Evolutionary conservation across 2,888 invertebrate species (phyloP).

Genomic region (Pristionchus japonicus): DNA sequence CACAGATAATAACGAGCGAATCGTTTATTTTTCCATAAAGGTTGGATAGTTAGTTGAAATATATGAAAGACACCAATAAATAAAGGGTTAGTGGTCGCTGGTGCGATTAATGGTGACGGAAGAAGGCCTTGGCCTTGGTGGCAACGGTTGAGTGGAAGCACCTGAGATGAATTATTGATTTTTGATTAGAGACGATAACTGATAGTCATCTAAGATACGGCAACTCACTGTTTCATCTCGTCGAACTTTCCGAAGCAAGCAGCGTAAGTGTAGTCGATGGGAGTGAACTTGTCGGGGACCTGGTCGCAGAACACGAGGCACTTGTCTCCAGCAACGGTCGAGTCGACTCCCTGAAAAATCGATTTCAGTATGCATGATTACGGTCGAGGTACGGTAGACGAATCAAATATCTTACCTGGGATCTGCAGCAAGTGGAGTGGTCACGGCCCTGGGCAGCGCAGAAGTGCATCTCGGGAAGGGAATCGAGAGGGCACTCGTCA

Average conservation of each 20-base stretch:
- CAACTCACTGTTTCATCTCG: conserved; percentile 35
- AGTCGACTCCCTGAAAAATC: neutral
- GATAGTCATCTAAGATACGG: neutral
- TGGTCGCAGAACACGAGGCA: conserved; percentile 32
- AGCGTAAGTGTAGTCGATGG: conserved; percentile 41
- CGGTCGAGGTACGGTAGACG: neutral
- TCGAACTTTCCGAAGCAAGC: conserved; percentile 36
- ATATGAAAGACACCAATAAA: neutral
- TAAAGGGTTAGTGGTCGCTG: neutral
- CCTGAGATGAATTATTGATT: no score
- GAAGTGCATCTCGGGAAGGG: conserved; percentile 41
- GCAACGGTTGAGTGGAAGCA: conserved; percentile 15
- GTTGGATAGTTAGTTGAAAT: neutral
- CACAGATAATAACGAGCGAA: neutral
- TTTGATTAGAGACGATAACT: no score
- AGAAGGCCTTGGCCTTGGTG: conserved; percentile 18
- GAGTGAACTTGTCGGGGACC: conserved; percentile 19
- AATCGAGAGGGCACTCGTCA: conserved; percentile 41
- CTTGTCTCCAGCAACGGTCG: conserved; percentile 27
- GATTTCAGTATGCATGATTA: no score
- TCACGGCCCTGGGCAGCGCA: conserved; percentile 32
- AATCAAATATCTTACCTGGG: neutral
- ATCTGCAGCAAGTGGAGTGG: conserved; percentile 12
- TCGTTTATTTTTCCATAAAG: neutral
- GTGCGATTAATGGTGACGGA: conserved; percentile 8